phyloP scores from a whole-genome alignment of 2,888 invertebrate genomes.

The Buathra laborator region DNA sequence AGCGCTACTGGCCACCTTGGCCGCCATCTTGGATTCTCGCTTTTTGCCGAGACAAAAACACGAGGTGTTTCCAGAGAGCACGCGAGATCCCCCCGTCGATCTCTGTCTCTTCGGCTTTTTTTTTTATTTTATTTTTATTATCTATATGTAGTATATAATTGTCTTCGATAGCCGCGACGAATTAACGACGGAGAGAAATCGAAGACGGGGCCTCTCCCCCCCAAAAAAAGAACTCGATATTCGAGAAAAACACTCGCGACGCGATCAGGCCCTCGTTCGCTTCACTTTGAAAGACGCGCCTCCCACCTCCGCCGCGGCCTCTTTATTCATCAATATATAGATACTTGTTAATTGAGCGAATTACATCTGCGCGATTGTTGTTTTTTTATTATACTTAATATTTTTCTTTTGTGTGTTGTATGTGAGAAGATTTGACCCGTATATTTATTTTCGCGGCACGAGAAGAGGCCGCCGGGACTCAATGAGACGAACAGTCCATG shows the following conservation, averaged over 20 bases:
- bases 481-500: constrained; percentile 70
- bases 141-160: too few relatives aligned
- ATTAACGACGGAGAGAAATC: not conserved
- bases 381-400: not conserved
- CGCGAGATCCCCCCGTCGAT: not conserved
- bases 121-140: too few relatives aligned
- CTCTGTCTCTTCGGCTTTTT: not conserved
- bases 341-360: too few relatives aligned
- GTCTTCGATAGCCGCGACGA: not conserved
- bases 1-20: constrained; percentile 86
- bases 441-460: constrained; percentile 53
- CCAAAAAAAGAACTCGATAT: not conserved
- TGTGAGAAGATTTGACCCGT: constrained; percentile 30
- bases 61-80: constrained; percentile 75
- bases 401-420: not conserved
- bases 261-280: constrained; percentile 10
- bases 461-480: constrained; percentile 67
- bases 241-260: not conserved
- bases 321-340: constrained; percentile 24
- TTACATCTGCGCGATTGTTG: not conserved
- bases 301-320: not conserved
- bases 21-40: constrained; percentile 83
- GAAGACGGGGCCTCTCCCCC: not conserved
- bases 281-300: constrained; percentile 13
- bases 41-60: constrained; percentile 73